These are phyloP conservation scores for Cephus spinipes DNA, from an alignment of 2,888 invertebrate species.

Conservation along the genomic window DNA sequence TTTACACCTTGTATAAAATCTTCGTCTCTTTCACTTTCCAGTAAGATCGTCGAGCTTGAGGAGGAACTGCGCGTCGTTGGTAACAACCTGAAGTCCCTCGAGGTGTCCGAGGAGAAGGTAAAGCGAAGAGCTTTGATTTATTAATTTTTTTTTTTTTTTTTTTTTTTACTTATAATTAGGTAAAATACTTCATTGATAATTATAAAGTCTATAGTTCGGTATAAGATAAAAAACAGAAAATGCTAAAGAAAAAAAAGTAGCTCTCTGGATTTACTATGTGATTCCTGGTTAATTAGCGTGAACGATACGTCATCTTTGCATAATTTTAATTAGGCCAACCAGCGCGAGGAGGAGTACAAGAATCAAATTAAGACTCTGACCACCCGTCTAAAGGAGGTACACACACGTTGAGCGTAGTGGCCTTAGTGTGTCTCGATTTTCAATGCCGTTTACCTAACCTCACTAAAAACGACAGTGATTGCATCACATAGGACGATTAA, in stretches of 20 bases:
- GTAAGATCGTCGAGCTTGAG: slow-evolving; percentile 99
- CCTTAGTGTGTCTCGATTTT: not conserved
- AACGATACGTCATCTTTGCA: slow-evolving; percentile 43
- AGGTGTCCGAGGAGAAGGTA: slow-evolving; percentile 99
- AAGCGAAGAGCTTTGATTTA: slow-evolving; percentile 47
- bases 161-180: not conserved
- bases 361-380: slow-evolving; percentile 99
- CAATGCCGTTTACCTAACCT: not conserved
- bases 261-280: rapidly evolving
- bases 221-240: not conserved
- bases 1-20: not conserved
- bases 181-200: not conserved
- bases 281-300: not conserved
- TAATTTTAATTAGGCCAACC: slow-evolving; percentile 84
- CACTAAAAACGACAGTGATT: not conserved
- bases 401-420: slow-evolving; percentile 36
- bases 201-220: no score
- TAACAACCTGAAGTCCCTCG: slow-evolving; percentile 99
- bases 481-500: not conserved
- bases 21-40: slow-evolving; percentile 66
- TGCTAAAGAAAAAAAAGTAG: not conserved
- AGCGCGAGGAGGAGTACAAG: slow-evolving; percentile 99
- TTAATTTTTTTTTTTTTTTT: not conserved
- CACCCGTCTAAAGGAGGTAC: slow-evolving; percentile 99
- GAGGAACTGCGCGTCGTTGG: slow-evolving; percentile 99